phyloP scores from a whole-genome alignment of 2,797 vertebrate species.

The Sebastes hubbsi region DNA sequence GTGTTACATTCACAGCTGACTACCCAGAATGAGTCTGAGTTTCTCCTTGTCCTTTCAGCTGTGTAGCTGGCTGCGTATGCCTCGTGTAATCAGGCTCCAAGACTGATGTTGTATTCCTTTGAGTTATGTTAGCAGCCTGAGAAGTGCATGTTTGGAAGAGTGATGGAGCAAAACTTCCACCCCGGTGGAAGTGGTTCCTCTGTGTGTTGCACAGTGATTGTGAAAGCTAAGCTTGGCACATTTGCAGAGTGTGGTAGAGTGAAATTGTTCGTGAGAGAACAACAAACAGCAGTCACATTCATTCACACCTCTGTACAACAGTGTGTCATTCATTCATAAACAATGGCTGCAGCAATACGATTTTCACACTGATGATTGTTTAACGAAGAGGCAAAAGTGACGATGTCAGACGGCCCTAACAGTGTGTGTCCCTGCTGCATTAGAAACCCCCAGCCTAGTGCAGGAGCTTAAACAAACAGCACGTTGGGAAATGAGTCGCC shows the following conservation, averaged over 20 bases:
- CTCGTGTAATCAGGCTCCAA: slow-evolving; percentile 31
- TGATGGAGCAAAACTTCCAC: slow-evolving; percentile 48
- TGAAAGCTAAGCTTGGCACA: slow-evolving; percentile 53
- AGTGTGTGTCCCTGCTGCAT: slow-evolving; percentile 20
- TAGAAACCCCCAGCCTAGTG: slow-evolving; percentile 38
- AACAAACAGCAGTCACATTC: slow-evolving; percentile 36
- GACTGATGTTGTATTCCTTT: slow-evolving; percentile 33
- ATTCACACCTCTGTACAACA: slow-evolving; percentile 55
- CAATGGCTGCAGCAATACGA: slow-evolving; percentile 39
- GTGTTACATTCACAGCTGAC: slow-evolving; percentile 48
- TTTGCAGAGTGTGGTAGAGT: slow-evolving; percentile 20
- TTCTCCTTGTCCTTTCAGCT: slow-evolving; percentile 25
- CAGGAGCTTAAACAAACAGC: slow-evolving; percentile 73
- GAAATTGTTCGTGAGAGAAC: slow-evolving; percentile 11
- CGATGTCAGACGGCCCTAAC: slow-evolving; percentile 22
- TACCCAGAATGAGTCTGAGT: slow-evolving; percentile 33
- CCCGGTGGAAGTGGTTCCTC: slow-evolving; percentile 44
- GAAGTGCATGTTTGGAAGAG: slow-evolving; percentile 37
- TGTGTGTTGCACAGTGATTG: slow-evolving; percentile 45
- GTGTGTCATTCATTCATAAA: slow-evolving; percentile 70
- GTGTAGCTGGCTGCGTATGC: slow-evolving; percentile 24
- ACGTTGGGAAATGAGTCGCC: slow-evolving; percentile 64
- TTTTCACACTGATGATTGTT: slow-evolving; percentile 48
- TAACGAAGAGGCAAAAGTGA: slow-evolving; percentile 39
- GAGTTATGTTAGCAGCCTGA: slow-evolving; percentile 46